Evolutionary conservation across 2,797 vertebrate species (phyloP), one percentile per base, ranked within the genome.

Genomic region (Cossypha polioptera): DNA sequence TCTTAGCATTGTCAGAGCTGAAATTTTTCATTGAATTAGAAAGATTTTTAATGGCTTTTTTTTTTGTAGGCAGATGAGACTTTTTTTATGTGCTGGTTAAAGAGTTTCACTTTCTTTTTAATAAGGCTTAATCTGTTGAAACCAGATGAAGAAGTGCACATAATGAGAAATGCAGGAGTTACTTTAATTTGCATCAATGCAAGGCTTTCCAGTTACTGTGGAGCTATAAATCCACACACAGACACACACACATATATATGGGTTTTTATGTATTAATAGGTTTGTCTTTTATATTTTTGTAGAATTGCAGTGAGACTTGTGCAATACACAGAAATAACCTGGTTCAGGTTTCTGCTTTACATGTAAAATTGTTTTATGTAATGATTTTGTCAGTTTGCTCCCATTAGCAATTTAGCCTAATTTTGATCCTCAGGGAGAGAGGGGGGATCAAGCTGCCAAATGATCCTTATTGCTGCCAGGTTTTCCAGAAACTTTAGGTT

Each of bases 1-100:
- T 97, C 96, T 95, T 96, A 88, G 38, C n/a, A 62, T 95, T 97
- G 96, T 98, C 97, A 97, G 90, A 77, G 72, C 48, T 66, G 54
- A 72, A 80, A 48, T 92, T 95, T 97, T 94, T 94, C 61, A 97
- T 92, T 97, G 74, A 85, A 65, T 95, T 96, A 88, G 47, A 82
- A 92, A 40, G 86, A 96, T 87, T 92, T 96, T 94, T 96, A 97
- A 95, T 97, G 92, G 92, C 61, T 79, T 96, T 21, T 26, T 58
- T 53, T 29, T 47, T 47, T 93, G 45, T 97, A 76, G 96, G 81
- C 68, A 90, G 95, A 96, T 77, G 85, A 92, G 90, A 68, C 38
- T 58, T 96, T 95, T 95, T 95, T 66, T 92, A 92, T 82, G 76
- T 7, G 4, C 78, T 94, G 63, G 85, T 90, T 95, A 93, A 96